These are phyloP conservation scores for Sarcophaga caerulescens DNA, from an alignment of 2,888 invertebrate genomes.

Conservation along the genomic window DNA sequence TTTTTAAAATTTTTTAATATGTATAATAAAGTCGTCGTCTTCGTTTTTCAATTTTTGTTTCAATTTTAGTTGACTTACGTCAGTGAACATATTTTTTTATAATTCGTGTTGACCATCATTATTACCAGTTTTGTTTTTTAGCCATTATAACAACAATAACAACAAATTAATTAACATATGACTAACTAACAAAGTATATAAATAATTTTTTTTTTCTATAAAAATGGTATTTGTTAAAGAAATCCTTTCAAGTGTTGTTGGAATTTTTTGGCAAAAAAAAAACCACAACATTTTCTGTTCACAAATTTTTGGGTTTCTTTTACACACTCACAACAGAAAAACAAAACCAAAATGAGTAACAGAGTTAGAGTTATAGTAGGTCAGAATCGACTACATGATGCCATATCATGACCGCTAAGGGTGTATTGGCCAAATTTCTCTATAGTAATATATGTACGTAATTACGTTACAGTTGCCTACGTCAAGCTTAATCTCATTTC, in stretches of 20 bases:
- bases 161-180: conserved; percentile 41
- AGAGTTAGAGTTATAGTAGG: no score
- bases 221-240: neutral
- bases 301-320: neutral
- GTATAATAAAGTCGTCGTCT: neutral
- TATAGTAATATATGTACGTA: no score
- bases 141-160: conserved; percentile 1
- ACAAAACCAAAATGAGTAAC: neutral
- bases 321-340: neutral
- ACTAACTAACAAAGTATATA: neutral
- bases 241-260: conserved; percentile 21
- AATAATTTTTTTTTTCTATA: neutral
- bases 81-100: conserved; percentile 42
- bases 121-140: conserved; percentile 14
- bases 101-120: conserved; percentile 34
- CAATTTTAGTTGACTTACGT: conserved; percentile 55
- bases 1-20: conserved; percentile 5
- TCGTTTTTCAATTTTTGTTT: conserved; percentile 12
- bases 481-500: no score
- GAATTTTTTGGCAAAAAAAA: conserved; percentile 10
- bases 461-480: no score
- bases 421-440: no score
- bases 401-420: no score
- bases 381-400: no score
- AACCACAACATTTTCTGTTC: neutral